Evolutionary conservation across 2,797 vertebrate species (phyloP), one percentile per base, ranked within the genome.

Genomic region (Onychomys arenicola): DNA sequence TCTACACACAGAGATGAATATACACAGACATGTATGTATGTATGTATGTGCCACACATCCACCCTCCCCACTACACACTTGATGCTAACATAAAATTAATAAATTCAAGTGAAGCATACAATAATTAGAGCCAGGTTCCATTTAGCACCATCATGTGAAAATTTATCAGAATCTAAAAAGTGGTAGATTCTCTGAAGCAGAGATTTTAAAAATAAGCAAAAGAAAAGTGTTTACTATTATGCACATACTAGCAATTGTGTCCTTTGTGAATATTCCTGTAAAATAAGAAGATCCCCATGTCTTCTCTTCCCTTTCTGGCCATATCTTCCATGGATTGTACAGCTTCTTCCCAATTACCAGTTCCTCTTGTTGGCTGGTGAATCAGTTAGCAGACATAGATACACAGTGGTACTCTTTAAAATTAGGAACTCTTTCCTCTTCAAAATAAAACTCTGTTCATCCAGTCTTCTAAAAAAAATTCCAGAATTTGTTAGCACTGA

Each of bases 301-400:
- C 27, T 85, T 78, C 57, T 37, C 73, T 96, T 97, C 12, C 32
- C 13, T 86, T 32, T 78, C 8, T 95, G 91, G 82, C 5, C 13
- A 29, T 81, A 13, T 88, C 25, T 96, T 63, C 85, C 7, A 97
- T 14, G 92, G 91, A 95, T 96, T 98, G 95, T 97, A 84, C 84
- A 97, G 97, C 97, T 23, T 97, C n/a, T 85, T 91, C 65, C 77
- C 96, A 98, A 98, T 96, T 55, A 1, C 82, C 92, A 40, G n/a
- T 94, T 98, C 57, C 12, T 46, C 71, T 97, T 97, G 97, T 94
- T 97, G 88, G 46, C 77, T 97, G 97, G 83, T 97, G 92, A 98
- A 98, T 97, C 97, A 98, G 98, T 97, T 98, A 98, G 91, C 94
- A 57, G 96, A 97, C 43, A 90, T 55, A 95, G 90, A 86, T 25